A percentile compares a stretch with the other conserved stretches of the same genome.
phyloP scores from a whole-genome alignment of 2,113 vertebrate species.

The Alligator sinensis region DNA sequence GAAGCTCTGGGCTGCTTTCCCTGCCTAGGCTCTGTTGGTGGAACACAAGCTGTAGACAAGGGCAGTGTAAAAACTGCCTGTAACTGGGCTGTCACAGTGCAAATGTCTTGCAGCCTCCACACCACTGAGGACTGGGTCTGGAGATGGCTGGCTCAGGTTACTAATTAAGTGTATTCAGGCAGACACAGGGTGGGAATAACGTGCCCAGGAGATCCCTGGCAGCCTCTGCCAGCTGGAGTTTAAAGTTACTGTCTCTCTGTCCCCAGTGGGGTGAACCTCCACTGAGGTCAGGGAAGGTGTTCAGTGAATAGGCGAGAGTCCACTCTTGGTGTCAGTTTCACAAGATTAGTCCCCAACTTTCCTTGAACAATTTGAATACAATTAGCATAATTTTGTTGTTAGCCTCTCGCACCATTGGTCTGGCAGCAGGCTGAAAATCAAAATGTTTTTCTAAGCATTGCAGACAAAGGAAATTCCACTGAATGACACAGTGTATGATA shows the following conservation, averaged over 20 bases:
- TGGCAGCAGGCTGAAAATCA: not conserved
- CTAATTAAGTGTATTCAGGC: rapidly evolving
- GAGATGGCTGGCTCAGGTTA: not conserved
- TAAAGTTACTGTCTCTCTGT: not conserved
- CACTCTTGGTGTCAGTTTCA: not conserved
- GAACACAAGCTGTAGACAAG: rapidly evolving
- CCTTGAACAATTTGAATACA: constrained; percentile 11
- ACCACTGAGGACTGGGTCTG: not conserved
- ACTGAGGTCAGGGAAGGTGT: not conserved
- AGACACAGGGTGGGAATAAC: too few species aligned
- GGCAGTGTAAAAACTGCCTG: rapidly evolving
- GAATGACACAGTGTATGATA: not conserved
- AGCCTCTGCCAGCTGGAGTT: not conserved
- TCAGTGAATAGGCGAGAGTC: not conserved
- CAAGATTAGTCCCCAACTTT: not conserved
- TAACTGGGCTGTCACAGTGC: not conserved
- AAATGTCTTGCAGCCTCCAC: not conserved
- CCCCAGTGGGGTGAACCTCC: not conserved
- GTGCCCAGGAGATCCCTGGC: not conserved
- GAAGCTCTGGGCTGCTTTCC: not conserved
- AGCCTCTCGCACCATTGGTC: not conserved
- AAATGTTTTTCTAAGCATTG: not conserved
- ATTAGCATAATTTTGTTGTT: constrained; percentile 31
- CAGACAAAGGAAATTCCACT: constrained; percentile 16
- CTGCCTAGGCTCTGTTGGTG: rapidly evolving